Evolutionary conservation across 2,797 vertebrate species (phyloP).

Genomic region (Eidolon dupreanum): DNA sequence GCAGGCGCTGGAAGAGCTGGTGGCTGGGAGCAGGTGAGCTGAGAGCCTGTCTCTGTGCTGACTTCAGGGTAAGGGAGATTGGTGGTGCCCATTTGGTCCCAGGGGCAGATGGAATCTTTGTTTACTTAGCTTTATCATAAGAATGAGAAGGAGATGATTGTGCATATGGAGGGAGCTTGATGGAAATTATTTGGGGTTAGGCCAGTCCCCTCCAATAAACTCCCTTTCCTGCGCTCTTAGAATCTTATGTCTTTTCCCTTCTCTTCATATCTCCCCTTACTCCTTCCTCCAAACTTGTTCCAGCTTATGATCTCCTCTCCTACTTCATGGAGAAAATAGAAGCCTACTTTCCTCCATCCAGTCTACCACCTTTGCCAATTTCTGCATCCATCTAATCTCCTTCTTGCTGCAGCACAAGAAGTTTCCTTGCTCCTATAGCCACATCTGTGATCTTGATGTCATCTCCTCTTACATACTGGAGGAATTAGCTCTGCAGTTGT

Average conservation of each 20-base stretch:
- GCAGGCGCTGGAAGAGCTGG: slow-evolving; percentile 91
- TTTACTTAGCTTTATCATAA: background rate
- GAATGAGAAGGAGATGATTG: background rate
- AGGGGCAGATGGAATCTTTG: accelerated
- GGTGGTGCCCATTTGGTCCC: background rate
- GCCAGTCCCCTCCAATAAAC: background rate
- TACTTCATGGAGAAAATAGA: background rate
- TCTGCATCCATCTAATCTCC: background rate
- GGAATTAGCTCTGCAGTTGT: background rate
- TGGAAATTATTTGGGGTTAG: background rate
- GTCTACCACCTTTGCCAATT: background rate
- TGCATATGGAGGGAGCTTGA: background rate
- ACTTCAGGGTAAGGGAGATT: background rate
- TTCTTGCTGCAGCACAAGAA: background rate
- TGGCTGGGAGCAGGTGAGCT: slow-evolving; percentile 93
- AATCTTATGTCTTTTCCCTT: background rate
- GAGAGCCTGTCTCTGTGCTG: background rate
- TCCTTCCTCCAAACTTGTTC: background rate
- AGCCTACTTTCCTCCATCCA: background rate
- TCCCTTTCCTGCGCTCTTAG: background rate
- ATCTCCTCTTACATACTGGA: background rate
- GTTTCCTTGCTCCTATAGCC: background rate
- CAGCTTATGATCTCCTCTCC: background rate
- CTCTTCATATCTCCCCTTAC: background rate
- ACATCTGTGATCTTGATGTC: background rate